Evolutionary conservation across 2,113 vertebrate species (phyloP), one percentile per base, ranked within the genome.

Genomic region (Daphoenositta chrysoptera): DNA sequence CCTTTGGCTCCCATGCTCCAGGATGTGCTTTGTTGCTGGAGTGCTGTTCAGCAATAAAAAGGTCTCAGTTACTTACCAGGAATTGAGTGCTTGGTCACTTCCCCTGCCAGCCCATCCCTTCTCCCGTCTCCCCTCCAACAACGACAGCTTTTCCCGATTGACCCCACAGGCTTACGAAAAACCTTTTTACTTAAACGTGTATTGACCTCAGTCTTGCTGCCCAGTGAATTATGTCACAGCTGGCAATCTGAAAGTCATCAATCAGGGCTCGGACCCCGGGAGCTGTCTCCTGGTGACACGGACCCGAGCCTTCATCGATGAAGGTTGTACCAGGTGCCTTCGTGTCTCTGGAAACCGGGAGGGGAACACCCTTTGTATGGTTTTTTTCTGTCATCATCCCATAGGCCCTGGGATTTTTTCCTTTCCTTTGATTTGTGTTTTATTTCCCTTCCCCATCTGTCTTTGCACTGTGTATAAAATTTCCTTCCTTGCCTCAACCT

Each of bases 121-220:
- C 84, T 83, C 69, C 68, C 11, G 12, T 61, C 93, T 92, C 40
- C 72, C 65, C 76, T 94, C 64, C 95, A 77, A 7, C 79, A 33
- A 35, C 8, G 35, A 61, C 94, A 87, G 91, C 84, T 96, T 97
- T 93, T 97, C 92, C 96, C 89, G 91, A 97, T 91, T 97, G 96
- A 96, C 95, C 98, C 96, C 91, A 31, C 51, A 94, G 94, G 96
- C 94, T 91, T 91, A 97, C 76, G 5, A 94, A 94, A 97, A 98
- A 95, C 97, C 98, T 98, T 97, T 98, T 96, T 97, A 97, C 97
- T 98, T 98, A 98, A 98, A 97, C 96, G 68, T 97, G 37, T 98
- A 98, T 98, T 98, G 98, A 98, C 97, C 95, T 88, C 82, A 53
- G 90, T 78, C 95, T 96, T 93, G 84, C 97, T 97, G 97, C 92